Evolutionary conservation across 2,113 vertebrate genomes (phyloP).

Genomic region (Pogonocichla stellata): DNA sequence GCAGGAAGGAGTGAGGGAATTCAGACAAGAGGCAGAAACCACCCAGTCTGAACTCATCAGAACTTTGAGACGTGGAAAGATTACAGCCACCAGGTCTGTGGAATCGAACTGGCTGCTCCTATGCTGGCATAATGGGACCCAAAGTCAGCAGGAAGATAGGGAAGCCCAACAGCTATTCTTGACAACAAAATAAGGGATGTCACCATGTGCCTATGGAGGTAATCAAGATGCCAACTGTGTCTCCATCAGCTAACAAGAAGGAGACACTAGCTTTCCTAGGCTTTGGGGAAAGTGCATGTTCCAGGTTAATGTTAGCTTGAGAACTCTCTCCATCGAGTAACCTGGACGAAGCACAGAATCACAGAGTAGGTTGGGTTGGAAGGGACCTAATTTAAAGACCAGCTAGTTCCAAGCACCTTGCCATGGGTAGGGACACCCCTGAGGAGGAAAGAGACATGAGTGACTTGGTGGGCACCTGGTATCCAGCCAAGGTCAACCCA

Average conservation of each 20-base stretch:
- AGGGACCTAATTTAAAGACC: not conserved
- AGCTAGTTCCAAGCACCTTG: not conserved
- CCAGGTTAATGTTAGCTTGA: not conserved
- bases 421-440: not conserved
- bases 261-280: not conserved
- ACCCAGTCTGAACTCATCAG: not conserved
- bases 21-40: not conserved
- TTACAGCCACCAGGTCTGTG: not conserved
- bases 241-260: not conserved
- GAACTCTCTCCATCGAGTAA: not conserved
- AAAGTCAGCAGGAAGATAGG: not conserved
- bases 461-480: not conserved
- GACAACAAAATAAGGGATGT: not conserved
- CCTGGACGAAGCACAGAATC: not conserved
- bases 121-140: accelerated
- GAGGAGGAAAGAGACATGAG: not conserved
- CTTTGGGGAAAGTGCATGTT: not conserved
- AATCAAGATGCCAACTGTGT: not conserved
- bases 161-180: not conserved
- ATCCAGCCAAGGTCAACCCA: not conserved
- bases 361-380: not conserved
- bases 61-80: not conserved
- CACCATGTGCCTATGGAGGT: not conserved
- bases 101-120: not conserved
- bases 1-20: not conserved